Conservation (phyloP, 2,113 vertebrate genomes). For the Campylomormyrus tamandua region DNA sequence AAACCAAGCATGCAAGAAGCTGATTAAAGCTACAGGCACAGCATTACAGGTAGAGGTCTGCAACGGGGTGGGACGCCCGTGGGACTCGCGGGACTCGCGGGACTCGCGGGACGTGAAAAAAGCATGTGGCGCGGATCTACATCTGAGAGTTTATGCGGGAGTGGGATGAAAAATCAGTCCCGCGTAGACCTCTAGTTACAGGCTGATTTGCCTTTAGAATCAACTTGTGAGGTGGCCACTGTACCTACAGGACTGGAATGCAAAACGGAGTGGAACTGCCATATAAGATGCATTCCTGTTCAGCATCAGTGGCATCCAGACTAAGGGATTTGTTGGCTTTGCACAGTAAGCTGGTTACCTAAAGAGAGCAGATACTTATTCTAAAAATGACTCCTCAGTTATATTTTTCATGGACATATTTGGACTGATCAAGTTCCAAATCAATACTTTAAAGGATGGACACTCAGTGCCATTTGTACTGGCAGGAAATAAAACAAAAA, state of each 20-base stretch:
- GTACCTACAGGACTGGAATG: background rate
- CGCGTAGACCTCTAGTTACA: background rate
- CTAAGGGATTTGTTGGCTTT: background rate
- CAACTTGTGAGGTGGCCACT: background rate
- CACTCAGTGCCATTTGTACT: background rate
- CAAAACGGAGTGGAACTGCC: too few species aligned
- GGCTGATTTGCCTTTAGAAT: background rate
- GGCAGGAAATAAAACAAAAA: background rate
- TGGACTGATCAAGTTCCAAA: background rate
- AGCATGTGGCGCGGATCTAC: too few species aligned
- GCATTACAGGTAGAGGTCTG: background rate
- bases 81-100: too few species aligned
- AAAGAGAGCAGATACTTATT: background rate
- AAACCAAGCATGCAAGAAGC: background rate
- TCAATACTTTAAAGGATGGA: background rate
- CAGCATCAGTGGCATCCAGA: background rate
- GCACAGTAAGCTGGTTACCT: background rate
- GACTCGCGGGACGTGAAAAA: too few species aligned
- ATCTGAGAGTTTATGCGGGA: too few species aligned
- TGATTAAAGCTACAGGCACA: background rate
- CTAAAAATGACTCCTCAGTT: background rate
- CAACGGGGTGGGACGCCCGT: too few species aligned
- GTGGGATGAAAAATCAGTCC: too few species aligned
- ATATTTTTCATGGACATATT: background rate
- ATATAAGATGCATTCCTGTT: background rate